These are phyloP conservation scores for Coptodon rendalli DNA, from an alignment of 2,113 vertebrate species.

Conservation along the genomic window DNA sequence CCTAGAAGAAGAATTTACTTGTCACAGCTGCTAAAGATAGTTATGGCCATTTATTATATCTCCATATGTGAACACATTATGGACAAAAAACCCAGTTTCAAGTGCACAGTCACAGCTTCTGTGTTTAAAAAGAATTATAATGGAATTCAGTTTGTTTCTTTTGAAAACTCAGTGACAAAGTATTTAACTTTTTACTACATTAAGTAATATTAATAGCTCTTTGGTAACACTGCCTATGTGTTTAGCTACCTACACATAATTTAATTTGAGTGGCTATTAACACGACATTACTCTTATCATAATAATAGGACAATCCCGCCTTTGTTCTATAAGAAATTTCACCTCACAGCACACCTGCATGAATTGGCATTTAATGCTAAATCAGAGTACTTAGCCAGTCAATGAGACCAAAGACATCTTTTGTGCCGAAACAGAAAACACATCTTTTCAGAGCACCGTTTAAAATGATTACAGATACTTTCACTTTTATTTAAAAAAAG, in stretches of 20 bases:
- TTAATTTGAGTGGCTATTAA: neutral
- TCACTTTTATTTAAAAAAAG: conserved; percentile 1
- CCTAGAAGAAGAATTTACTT: neutral
- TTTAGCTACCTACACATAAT: neutral
- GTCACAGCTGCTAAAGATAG: neutral
- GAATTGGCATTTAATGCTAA: neutral
- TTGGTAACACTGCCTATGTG: neutral
- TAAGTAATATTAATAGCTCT: neutral
- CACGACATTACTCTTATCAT: neutral
- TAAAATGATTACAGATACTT: neutral
- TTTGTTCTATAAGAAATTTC: neutral
- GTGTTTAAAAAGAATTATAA: neutral
- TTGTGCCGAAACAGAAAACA: neutral
- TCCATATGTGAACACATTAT: neutral
- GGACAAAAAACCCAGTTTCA: neutral
- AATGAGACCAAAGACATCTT: neutral
- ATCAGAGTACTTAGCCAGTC: neutral
- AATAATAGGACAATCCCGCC: neutral
- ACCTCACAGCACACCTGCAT: neutral
- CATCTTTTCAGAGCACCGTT: neutral
- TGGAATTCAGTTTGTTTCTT: neutral
- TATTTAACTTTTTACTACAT: neutral
- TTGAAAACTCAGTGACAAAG: neutral
- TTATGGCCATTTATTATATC: neutral
- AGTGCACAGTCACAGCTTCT: neutral